These are phyloP conservation scores for Prunella strophiata DNA, from an alignment of 2,797 vertebrate species.

Conservation along the genomic window DNA sequence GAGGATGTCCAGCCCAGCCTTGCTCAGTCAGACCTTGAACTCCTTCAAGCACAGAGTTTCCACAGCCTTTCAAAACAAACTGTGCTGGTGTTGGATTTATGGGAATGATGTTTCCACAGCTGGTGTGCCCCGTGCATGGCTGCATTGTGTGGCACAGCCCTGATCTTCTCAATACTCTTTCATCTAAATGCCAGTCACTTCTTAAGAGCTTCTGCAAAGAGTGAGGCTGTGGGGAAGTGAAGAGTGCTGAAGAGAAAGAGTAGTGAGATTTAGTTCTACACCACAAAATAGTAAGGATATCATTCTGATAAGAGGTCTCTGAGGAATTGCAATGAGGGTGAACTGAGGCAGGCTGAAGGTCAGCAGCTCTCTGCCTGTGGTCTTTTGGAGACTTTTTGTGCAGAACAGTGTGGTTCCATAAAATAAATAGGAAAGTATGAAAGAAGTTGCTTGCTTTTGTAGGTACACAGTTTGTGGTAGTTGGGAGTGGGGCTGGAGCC, in stretches of 20 bases:
- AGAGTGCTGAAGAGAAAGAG: not conserved
- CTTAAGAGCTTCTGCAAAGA: slow-evolving; percentile 40
- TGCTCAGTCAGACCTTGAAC: not conserved
- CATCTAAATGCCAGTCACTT: not conserved
- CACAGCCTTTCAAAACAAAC: not conserved
- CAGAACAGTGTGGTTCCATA: not conserved
- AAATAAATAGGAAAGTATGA: not conserved
- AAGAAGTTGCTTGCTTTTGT: not conserved
- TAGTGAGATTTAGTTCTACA: not conserved
- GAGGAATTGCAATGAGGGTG: not conserved
- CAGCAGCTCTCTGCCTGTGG: not conserved
- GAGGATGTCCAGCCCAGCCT: not conserved
- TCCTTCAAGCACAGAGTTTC: not conserved
- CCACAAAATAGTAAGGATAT: not conserved
- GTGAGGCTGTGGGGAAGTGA: not conserved
- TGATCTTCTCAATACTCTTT: slow-evolving; percentile 48
- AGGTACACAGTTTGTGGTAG: no score
- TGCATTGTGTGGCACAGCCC: not conserved
- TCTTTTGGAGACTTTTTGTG: not conserved
- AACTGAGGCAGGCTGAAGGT: not conserved
- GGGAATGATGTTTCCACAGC: slow-evolving; percentile 26
- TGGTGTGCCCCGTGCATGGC: not conserved
- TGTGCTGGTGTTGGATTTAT: not conserved
- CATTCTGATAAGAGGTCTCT: not conserved
- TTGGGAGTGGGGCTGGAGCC: no score